Percentiles rank a stretch among this genome's conserved stretches.
Conservation (phyloP, 2,888 invertebrate species). For the Eremobia ochroleuca region DNA sequence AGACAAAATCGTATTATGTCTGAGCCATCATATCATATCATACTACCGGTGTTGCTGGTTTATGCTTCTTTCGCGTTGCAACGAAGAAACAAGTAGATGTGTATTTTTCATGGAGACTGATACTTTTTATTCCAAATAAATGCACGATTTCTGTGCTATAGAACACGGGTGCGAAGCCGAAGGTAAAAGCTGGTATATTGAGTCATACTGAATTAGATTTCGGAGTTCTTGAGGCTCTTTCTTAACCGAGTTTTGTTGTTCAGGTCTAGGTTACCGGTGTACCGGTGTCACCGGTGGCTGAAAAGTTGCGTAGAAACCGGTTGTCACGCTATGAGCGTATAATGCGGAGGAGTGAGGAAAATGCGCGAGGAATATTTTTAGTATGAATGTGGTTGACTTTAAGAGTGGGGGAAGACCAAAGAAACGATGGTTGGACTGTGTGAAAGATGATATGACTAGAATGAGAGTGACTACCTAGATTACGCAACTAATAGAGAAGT, state of each 20-base stretch:
- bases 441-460: background rate
- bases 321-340: no score
- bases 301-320: background rate
- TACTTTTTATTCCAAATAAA: background rate
- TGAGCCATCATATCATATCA: background rate
- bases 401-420: background rate
- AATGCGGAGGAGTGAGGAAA: no score
- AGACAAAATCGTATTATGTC: background rate
- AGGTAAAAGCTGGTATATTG: background rate
- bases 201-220: background rate
- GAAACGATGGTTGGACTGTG: background rate
- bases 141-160: background rate
- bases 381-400: background rate
- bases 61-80: background rate
- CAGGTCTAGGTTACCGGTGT: background rate
- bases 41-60: background rate
- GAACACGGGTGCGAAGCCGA: background rate
- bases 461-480: no score
- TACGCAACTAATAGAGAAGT: no score
- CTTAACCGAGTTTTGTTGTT: background rate
- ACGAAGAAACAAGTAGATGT: background rate
- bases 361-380: background rate
- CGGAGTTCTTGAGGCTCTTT: background rate
- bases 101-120: background rate
- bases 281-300: background rate